Base-by-base conservation (phyloP, 1,140 invertebrate genomes). In the Leptestheria dahalacensis region DNA sequence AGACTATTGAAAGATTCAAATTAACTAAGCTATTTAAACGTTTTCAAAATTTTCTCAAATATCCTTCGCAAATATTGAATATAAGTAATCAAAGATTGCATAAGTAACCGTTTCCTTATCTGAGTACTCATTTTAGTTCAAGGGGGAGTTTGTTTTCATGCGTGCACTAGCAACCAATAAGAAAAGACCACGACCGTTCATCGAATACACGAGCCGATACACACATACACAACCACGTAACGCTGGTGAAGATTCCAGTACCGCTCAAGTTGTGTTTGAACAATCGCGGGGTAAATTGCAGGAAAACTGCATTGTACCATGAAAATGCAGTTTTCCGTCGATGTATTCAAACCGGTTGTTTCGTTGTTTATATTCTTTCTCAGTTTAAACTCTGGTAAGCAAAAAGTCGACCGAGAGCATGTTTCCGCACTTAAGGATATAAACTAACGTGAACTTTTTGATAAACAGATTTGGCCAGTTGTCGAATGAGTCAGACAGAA, bases 401-500 rank as follows among this genome's bases (percentile, higher is more conserved):
- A 18, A 15, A 2, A 52, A 26, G 28, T 18, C 15, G 28, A 0
- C 18, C 20, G 6, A 6, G 23, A 28, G 3, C 12, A 46, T 25
- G 18, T 11, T 1, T 9, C 11, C 1, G 10, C 41, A 56, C 6
- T 24, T 2, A 41, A 46, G n/a, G n/a, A n/a, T 3, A 41, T 41
- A 41, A 41, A 41, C 33, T 15, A 41, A 41, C 15, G 6, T 41
- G 33, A 9, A 41, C 15, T 41, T 41, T 41, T 41, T 41, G 6
- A n/a, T n/a, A n/a, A n/a, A 41, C 33, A 41, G 33, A 41, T 12
- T 11, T 24, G 46, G 48, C 51, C 26, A 2, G 52, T 29, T 48
- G 26, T 12, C 50, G 41, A n/a, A 49, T 41, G 1, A 52, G 18
- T 50, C 26, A 62, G 28, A 75, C 79, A 28, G 92, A 97, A 71